Conservation (phyloP, 2,888 invertebrate species). For the Sepioteuthis lessoniana region DNA sequence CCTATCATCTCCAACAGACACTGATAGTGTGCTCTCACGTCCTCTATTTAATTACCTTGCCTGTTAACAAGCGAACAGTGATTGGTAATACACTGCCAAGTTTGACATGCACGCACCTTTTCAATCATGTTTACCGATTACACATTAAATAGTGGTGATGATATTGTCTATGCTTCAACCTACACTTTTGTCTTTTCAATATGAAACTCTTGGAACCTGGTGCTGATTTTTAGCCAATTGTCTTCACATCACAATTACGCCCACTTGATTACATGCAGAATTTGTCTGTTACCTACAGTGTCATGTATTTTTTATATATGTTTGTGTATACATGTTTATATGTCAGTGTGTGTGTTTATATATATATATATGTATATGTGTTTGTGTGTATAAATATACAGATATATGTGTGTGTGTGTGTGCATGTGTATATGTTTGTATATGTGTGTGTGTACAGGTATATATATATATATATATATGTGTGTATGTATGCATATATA, state of each 20-base stretch:
- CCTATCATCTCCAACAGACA: not conserved
- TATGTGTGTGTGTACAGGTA: too few relatives aligned
- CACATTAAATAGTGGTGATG: not conserved
- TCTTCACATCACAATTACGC: not conserved
- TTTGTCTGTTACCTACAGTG: not conserved
- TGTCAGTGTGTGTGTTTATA: too few relatives aligned
- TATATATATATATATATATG: too few relatives aligned
- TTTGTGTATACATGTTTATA: too few relatives aligned
- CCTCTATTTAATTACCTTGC: not conserved
- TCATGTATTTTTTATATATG: not conserved
- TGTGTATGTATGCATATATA: too few relatives aligned
- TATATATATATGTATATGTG: too few relatives aligned
- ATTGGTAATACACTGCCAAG: not conserved
- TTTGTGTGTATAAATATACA: too few relatives aligned
- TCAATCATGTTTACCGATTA: conserved; percentile 18
- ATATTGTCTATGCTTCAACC: not conserved
- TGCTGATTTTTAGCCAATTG: not conserved
- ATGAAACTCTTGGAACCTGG: not conserved
- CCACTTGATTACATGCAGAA: not conserved
- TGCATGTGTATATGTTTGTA: too few relatives aligned
- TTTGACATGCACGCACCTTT: conserved; percentile 6
- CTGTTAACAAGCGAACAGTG: not conserved
- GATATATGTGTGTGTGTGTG: too few relatives aligned
- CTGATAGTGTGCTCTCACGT: not conserved
- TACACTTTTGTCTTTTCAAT: not conserved